These are phyloP conservation scores for Drosophila rellima DNA, from an alignment of 2,888 invertebrate species.

Conservation along the genomic window DNA sequence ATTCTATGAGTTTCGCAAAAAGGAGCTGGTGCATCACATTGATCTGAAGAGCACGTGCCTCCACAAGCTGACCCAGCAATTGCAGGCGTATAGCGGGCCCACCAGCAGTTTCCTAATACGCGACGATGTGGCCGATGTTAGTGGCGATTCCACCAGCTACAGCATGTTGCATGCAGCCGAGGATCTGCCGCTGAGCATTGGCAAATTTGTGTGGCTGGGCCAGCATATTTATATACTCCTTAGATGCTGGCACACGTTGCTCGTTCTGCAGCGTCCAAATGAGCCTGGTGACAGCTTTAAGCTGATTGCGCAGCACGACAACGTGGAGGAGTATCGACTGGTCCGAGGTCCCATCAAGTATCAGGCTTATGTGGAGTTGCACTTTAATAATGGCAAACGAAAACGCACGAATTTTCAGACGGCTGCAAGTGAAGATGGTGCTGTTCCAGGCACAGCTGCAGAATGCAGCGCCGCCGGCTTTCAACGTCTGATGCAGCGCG, in stretches of 20 bases:
- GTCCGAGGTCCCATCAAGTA: constrained; percentile 62
- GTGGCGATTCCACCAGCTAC: constrained; percentile 31
- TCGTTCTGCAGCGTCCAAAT: constrained; percentile 66
- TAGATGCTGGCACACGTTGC: constrained; percentile 79
- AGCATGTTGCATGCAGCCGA: constrained; percentile 54
- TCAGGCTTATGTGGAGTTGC: constrained; percentile 70
- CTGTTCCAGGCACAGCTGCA: not conserved
- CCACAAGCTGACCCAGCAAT: constrained; percentile 14
- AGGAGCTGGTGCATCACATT: constrained; percentile 71
- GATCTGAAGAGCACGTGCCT: constrained; percentile 68
- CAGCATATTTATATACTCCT: constrained; percentile 74
- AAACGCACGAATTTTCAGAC: constrained; percentile 74
- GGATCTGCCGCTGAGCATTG: constrained; percentile 66
- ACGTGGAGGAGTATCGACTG: constrained; percentile 64
- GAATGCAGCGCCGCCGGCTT: constrained; percentile 39
- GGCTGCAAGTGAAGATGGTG: not conserved
- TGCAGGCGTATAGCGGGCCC: constrained; percentile 67
- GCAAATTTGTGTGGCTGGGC: constrained; percentile 79
- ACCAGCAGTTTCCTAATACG: constrained; percentile 57
- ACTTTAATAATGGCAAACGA: constrained; percentile 52
- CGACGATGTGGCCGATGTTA: constrained; percentile 27
- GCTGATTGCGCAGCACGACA: constrained; percentile 66
- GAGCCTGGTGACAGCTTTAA: constrained; percentile 44
- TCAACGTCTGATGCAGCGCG: constrained; percentile 65
- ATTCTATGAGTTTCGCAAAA: constrained; percentile 77